Conservation (phyloP, 2,113 vertebrate species). For the Ptilorrhoa leucosticta region DNA sequence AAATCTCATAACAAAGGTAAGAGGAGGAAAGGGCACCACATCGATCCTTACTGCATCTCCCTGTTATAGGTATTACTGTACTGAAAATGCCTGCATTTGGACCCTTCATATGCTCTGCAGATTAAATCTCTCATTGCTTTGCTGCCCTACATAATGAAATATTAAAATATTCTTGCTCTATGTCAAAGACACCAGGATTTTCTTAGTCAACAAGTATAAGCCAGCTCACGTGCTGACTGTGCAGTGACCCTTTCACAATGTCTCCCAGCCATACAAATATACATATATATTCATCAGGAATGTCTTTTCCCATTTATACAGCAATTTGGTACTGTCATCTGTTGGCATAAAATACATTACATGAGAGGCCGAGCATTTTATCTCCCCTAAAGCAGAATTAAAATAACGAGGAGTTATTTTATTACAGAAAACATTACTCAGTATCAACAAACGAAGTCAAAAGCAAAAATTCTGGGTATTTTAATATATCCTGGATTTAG, state of each 20-base stretch:
- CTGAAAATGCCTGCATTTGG: neutral
- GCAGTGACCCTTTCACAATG: constrained; percentile 18
- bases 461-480: neutral
- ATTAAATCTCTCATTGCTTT: neutral
- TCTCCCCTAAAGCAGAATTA: neutral
- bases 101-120: neutral
- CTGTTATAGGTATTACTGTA: neutral
- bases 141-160: neutral
- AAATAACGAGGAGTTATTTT: constrained; percentile 4
- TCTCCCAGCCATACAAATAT: neutral
- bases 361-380: neutral
- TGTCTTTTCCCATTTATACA: neutral
- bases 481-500: neutral
- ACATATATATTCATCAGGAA: constrained; percentile 6
- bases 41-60: rapidly evolving
- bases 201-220: constrained; percentile 22
- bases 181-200: constrained; percentile 6
- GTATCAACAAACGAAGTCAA: neutral
- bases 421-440: constrained; percentile 4
- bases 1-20: neutral
- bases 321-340: constrained; percentile 6
- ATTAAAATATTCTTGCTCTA: neutral
- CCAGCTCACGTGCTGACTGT: neutral
- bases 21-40: neutral
- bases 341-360: neutral